Evolutionary conservation across 2,113 vertebrate species (phyloP), one percentile per base, ranked within the genome.

Genomic region (Sarotherodon lohbergeri): DNA sequence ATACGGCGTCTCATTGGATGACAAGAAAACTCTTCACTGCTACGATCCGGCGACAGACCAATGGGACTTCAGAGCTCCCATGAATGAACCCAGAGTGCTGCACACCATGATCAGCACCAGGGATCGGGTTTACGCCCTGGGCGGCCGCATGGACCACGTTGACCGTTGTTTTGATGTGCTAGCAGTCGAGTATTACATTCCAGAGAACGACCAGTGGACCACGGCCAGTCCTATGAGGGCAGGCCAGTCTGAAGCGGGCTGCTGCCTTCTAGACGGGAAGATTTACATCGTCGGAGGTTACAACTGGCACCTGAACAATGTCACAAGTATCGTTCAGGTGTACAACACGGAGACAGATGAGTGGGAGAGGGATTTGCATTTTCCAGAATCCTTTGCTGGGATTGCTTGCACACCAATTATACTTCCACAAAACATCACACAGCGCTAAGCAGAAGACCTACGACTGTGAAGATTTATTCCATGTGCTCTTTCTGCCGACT

Each of bases 261-360:
- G 98, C 92, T 99, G 98, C 86, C 79, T 98, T 7, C 91, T 99
- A 80, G 97, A 98, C 2, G 93, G 95, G 6, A 99, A 98, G 94
- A 99, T 99, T 92, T 99, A 98, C 83, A 92, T 99, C 0, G 96
- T 99, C 0, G 99, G 99, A 1, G 99, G 99, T 9, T 99, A 99
- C 96, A 99, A 98, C 68, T 99, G 99, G 99, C 98, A 98, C 71
- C 96, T 99, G 32, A 99, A 99, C 96, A 99, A 99, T 0, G 99
- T 99, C 0, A 99, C 98, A 0, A 98, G 98, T 95, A 97, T 99
- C 0, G 97, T 99, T 83, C 99, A 99, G 93, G 98, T 99, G 46
- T 99, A 99, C 78, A 99, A 99, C 96, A 98, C 97, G 0, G 98
- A 98, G 80, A 97, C 97, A 0, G 98, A 99, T 0, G 98, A 99